phyloP scores from a whole-genome alignment of 2,797 vertebrate species.

The Phalloptychus januarius region DNA sequence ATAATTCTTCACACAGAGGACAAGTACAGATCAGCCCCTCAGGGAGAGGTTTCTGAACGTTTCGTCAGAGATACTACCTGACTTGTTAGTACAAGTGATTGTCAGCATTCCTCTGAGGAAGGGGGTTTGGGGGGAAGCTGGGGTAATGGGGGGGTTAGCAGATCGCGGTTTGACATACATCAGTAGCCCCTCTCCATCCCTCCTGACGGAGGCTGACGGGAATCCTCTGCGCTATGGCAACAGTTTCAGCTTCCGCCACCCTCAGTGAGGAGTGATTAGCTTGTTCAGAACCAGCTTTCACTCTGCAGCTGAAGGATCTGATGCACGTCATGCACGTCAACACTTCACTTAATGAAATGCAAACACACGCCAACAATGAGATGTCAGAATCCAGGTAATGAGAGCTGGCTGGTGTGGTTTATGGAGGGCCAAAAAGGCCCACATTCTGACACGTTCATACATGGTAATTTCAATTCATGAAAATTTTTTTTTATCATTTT shows the following conservation, averaged over 20 bases:
- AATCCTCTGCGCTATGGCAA: slow-evolving; percentile 39
- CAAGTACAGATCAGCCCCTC: slow-evolving; percentile 65
- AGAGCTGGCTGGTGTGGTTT: neutral
- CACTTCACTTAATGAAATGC: slow-evolving; percentile 2
- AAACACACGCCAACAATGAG: neutral
- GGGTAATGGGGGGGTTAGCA: slow-evolving; percentile 45
- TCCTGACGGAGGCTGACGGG: slow-evolving; percentile 62
- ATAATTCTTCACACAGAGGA: slow-evolving; percentile 70
- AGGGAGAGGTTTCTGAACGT: slow-evolving; percentile 73
- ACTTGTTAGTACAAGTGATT: slow-evolving; percentile 79
- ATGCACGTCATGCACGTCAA: slow-evolving; percentile 20
- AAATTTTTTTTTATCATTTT: too few species aligned
- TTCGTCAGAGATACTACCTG: slow-evolving; percentile 79
- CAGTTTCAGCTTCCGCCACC: slow-evolving; percentile 16
- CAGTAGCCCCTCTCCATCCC: slow-evolving; percentile 55
- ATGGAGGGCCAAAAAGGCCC: neutral
- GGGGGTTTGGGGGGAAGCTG: neutral
- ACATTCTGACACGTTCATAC: neutral
- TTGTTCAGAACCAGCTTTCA: slow-evolving; percentile 34
- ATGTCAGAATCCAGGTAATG: neutral
- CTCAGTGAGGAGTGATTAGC: slow-evolving; percentile 52
- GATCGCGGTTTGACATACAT: slow-evolving; percentile 68
- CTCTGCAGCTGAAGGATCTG: neutral
- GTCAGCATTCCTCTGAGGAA: slow-evolving; percentile 72
- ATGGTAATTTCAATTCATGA: neutral